Evolutionary conservation across 2,113 vertebrate species (phyloP).

Genomic region (Xenopus laevis): DNA sequence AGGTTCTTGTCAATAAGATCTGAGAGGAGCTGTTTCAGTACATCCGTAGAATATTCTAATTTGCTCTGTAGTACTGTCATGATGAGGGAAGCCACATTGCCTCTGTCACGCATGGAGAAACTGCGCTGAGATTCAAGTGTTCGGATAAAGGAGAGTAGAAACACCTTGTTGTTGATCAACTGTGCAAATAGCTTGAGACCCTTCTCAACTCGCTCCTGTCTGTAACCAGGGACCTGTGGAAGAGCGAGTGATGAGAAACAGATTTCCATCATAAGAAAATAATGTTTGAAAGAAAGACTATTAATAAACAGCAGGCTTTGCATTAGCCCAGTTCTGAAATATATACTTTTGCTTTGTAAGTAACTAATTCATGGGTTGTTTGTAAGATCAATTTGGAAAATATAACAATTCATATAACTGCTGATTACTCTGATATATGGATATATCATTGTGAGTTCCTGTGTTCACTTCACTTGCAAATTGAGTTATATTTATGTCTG

Average conservation of each 20-base stretch:
- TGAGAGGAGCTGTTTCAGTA: conserved; percentile 92
- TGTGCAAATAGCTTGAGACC: conserved; percentile 94
- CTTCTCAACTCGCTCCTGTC: conserved; percentile 93
- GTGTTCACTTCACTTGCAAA: too few species aligned
- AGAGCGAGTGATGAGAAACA: conserved; percentile 33
- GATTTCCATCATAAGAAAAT: not conserved
- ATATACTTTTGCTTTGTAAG: not conserved
- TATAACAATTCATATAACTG: too few species aligned
- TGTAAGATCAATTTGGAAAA: too few species aligned
- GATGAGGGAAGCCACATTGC: conserved; percentile 94
- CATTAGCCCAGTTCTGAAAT: not conserved
- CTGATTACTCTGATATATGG: too few species aligned
- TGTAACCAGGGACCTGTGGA: conserved; percentile 87
- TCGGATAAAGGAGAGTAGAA: conserved; percentile 92
- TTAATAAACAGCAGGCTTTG: not conserved
- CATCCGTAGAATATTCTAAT: conserved; percentile 92
- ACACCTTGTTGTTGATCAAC: conserved; percentile 97
- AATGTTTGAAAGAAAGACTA: not conserved
- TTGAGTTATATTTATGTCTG: too few species aligned
- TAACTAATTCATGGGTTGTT: not conserved
- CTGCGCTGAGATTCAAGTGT: conserved; percentile 92
- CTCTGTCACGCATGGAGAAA: conserved; percentile 95
- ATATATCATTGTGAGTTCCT: too few species aligned
- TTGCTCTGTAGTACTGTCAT: conserved; percentile 96
- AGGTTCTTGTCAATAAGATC: conserved; percentile 98